These are phyloP conservation scores for Cottus gobio DNA, from an alignment of 2,113 vertebrate genomes.

Conservation along the genomic window DNA sequence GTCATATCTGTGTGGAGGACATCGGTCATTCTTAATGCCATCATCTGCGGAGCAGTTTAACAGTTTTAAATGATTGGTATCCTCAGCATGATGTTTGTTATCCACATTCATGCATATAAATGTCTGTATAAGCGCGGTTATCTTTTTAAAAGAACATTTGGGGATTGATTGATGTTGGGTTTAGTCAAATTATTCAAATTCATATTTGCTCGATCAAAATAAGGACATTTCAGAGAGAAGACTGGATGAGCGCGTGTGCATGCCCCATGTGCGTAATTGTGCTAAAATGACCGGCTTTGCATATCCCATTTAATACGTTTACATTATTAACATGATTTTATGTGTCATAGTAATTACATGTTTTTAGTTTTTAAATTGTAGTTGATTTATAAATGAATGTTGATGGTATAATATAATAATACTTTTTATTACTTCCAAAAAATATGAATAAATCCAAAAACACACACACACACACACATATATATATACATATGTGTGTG, in stretches of 20 bases:
- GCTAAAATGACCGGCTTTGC: neutral
- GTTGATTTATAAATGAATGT: neutral
- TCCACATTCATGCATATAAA: neutral
- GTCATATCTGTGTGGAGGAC: neutral
- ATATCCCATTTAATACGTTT: neutral
- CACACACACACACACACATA: too few species aligned
- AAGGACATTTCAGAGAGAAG: neutral
- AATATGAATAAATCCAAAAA: neutral
- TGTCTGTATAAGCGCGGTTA: neutral
- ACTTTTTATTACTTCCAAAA: neutral
- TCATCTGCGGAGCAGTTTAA: neutral
- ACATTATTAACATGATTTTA: neutral
- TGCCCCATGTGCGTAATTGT: neutral
- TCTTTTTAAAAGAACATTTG: neutral
- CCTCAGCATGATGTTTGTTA: neutral
- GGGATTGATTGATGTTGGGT: neutral
- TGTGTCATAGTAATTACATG: too few species aligned
- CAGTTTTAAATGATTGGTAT: neutral
- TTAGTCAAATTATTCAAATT: neutral
- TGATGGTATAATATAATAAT: neutral
- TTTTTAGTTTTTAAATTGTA: neutral
- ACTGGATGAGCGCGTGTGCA: neutral
- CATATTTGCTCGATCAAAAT: neutral
- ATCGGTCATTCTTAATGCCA: too few species aligned
- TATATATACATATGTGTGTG: too few species aligned